Conservation (phyloP, 2,797 vertebrate species). For the Todus mexicanus region DNA sequence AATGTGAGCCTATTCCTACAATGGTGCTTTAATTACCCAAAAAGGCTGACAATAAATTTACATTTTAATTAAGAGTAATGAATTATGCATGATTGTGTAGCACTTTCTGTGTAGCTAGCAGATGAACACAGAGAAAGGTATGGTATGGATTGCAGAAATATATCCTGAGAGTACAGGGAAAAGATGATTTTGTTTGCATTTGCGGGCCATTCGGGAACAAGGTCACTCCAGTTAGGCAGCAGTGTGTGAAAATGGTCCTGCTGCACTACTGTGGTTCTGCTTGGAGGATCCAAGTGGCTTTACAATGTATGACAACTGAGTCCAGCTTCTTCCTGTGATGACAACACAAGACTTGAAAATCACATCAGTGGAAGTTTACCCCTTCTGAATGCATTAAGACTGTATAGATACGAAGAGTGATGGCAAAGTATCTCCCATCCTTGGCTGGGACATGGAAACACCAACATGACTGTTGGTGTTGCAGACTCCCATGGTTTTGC, state of each 20-base stretch:
- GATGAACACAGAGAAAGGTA: background rate
- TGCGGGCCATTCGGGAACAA: background rate
- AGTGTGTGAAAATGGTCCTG: background rate
- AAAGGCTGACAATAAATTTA: conserved; percentile 32
- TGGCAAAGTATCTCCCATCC: background rate
- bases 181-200: background rate
- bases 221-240: background rate
- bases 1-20: background rate
- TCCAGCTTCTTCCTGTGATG: background rate
- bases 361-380: background rate
- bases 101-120: background rate
- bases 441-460: background rate
- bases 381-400: background rate
- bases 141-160: background rate
- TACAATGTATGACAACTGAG: background rate
- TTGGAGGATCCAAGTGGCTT: background rate
- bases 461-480: background rate
- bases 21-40: conserved; percentile 20
- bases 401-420: background rate
- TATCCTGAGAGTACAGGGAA: background rate
- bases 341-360: background rate
- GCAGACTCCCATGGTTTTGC: background rate
- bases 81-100: conserved; percentile 27
- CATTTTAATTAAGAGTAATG: conserved; percentile 63
- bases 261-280: background rate